Evolutionary conservation across 1,140 invertebrate genomes (phyloP), one percentile per base, ranked within the genome.

Genomic region (Samia ricini): DNA sequence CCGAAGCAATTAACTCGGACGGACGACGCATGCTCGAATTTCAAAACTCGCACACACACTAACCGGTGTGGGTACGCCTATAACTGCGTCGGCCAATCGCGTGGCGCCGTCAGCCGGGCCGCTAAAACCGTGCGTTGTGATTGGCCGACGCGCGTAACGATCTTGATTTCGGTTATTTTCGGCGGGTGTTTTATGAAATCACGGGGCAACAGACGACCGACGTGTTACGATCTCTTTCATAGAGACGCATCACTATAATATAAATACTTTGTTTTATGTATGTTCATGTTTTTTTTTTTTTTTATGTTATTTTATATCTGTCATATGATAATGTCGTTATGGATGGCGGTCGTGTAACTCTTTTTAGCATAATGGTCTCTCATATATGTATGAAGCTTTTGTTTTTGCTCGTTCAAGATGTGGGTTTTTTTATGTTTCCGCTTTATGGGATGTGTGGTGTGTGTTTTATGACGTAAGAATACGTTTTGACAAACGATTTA

Each of bases 261-360:
- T 29, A 29, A 8, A 29, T 29, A 29, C 26, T 8, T 29, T 2
- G n/a, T n/a, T n/a, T n/a, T n/a, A n/a, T n/a, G n/a, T n/a, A n/a
- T n/a, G n/a, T n/a, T n/a, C n/a, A n/a, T n/a, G n/a, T n/a, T n/a
- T n/a, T n/a, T n/a, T n/a, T n/a, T n/a, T n/a, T 29, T 29, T 29
- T 29, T 29, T 2, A 8, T 29, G 8, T 51, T 51, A 51, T 51
- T 20, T 51, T 51, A 51, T 51, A 21, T 51, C 49, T 21, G 18
- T 21, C 79, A 81, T 86, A 88, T 86, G 81, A 88, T 85, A 88
- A 85, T 86, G 67, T 77, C 66, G 79, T 88, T 88, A 85, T 80
- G 72, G 67, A 29, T 29, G 56, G 62, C 51, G 19, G n/a, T n/a
- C n/a, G n/a, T n/a, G n/a, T n/a, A 33, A 68, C 58, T 72, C 69